Percentiles rank a stretch among this genome's conserved stretches.
These are phyloP conservation scores for Dilophus febrilis DNA, from an alignment of 2,888 invertebrate genomes.

Conservation along the genomic window DNA sequence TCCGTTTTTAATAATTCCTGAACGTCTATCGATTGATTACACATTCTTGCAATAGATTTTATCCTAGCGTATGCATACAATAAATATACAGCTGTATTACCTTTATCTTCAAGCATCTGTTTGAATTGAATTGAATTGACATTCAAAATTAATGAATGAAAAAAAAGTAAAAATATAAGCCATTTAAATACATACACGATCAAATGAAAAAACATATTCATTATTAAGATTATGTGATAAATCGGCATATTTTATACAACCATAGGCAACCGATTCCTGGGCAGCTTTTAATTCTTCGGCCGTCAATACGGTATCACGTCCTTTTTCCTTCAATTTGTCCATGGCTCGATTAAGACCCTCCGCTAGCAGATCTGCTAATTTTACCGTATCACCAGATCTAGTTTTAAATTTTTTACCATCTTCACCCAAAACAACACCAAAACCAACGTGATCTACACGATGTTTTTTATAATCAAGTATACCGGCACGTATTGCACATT, in stretches of 20 bases:
- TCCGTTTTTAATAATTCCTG: constrained; percentile 39
- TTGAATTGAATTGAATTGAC: not conserved
- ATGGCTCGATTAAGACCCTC: constrained; percentile 74
- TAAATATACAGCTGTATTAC: constrained; percentile 96
- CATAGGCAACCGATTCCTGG: constrained; percentile 86
- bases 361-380: constrained; percentile 70
- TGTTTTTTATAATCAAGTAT: constrained; percentile 45
- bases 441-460: constrained; percentile 79
- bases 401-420: constrained; percentile 99
- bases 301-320: constrained; percentile 64
- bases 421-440: constrained; percentile 94
- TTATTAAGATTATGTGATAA: constrained; percentile 80
- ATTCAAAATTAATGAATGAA: not conserved
- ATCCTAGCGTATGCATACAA: constrained; percentile 91
- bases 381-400: constrained; percentile 82
- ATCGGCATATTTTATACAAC: constrained; percentile 97
- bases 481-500: constrained; percentile 61
- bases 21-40: constrained; percentile 42
- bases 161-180: too few species aligned
- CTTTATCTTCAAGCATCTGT: constrained; percentile 91
- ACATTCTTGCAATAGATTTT: constrained; percentile 66
- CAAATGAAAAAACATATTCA: constrained; percentile 96
- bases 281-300: constrained; percentile 65
- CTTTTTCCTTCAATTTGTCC: constrained; percentile 75
- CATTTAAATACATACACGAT: constrained; percentile 38